Base-by-base conservation (phyloP, 2,797 vertebrate species). In the Pelobates cultripes region DNA sequence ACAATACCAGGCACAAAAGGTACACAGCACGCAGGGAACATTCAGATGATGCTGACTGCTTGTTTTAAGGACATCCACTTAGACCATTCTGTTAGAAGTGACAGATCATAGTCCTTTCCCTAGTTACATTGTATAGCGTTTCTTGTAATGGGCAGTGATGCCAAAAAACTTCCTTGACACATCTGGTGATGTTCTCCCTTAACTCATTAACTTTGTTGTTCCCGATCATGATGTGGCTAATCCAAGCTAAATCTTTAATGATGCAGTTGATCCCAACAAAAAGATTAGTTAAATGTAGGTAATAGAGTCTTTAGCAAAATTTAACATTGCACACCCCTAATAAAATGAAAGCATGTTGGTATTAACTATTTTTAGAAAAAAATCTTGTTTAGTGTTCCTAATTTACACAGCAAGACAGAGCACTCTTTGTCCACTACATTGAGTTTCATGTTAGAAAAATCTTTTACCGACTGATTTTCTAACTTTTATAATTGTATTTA, bases 111-210 rank as follows among this genome's bases (percentile, higher is more conserved):
- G 45, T 28, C 57, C 40, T 40, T 8, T 60, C 57, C 12, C 70
- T 60, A 42, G 70, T 28, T 68, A 67, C 68, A 73, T 43, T 73
- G 51, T 61, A 57, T 72, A 57, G 77, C 51, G n/a, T 66, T 77
- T 51, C 63, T 40, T 44, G 28, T 44, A 40, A 66, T 67, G 47
- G 28, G 13, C 15, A 53, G 43, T 3, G 12, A n/a, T 68, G n/a
- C 73, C n/a, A 73, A 53, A 73, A 57, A 68, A 14, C 15, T 44
- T 74, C n/a, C n/a, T 43, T 15, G 14, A 69, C 43, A 73, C 51
- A 51, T 40, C 15, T 73, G 76, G 78, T 14, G 40, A 53, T 13
- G 43, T 57, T 43, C 44, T 47, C 61, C 3, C n/a, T 2, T 64
- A n/a, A 4, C 53, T 70, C 43, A 53, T 69, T 77, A 77, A 69